Base-by-base conservation (phyloP, 2,888 invertebrate genomes). In the Apamea sordens region DNA sequence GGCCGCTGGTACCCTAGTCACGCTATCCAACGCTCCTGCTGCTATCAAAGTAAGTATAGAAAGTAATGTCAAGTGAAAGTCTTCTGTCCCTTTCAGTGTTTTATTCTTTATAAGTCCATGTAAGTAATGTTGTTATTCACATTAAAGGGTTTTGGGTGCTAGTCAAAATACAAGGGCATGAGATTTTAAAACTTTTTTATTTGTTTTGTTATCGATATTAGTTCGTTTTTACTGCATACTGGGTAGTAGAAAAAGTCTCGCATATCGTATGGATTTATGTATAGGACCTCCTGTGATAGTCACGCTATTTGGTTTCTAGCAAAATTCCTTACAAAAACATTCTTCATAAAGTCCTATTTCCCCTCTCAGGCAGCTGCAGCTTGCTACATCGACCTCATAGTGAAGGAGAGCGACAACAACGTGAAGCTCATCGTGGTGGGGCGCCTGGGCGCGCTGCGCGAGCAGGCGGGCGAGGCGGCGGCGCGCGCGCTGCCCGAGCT, bases 351-450 rank as follows among this genome's bases (percentile, higher is more conserved):
- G 8, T 24, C 8, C 0, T 21, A 24, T 53, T 2, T 53, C 53
- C 0, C 21, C 3, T 56, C 0, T 3, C 56, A 71, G 71, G 99
- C 99, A 53, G 99, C 99, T 0, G 99, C 99, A 4, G 98, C 98
- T 63, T 99, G 99, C 95, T 99, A 99, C 96, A 99, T 99, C 92
- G 99, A 99, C 93, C 97, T 99, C 89, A 99, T 99, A 83, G 98
- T 99, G n/a, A 99, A 99, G 95, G 99, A 99, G 95, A 99, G 99
- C 95, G 99, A 99, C 95, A 99, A 99, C 97, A 99, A 99, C 97
- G 99, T 99, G 28, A 99, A 99, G 97, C 97, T 99, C 79, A 99
- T 99, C 90, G 99, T 99, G 15, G 97, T 99, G 91, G 99, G 99
- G 92, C 98, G 99, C 36, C 97, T 99, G 85, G 98, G 99, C 88